Evolutionary conservation across 2,113 vertebrate genomes (phyloP).

Genomic region (Physeter macrocephalus): DNA sequence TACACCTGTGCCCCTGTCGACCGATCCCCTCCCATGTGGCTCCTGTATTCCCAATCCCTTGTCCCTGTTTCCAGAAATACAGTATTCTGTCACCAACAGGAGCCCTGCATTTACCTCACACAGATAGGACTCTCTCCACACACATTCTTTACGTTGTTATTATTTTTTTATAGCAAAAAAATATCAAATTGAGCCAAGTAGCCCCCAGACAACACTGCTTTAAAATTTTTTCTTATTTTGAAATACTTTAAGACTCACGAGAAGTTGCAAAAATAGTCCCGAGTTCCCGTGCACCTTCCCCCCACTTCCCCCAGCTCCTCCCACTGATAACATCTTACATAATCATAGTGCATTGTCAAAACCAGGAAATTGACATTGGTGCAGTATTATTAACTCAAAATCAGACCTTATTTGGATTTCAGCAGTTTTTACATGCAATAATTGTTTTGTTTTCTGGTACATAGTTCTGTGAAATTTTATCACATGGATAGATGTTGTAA

Average conservation of each 20-base stretch:
- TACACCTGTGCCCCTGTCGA: no score
- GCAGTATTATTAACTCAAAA: background rate
- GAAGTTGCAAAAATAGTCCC: constrained; percentile 47
- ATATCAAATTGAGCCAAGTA: background rate
- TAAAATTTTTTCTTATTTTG: background rate
- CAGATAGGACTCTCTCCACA: background rate
- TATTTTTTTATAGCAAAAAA: background rate
- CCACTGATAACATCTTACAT: constrained; percentile 35
- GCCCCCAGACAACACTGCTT: background rate
- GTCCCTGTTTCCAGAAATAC: background rate
- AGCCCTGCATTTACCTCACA: background rate
- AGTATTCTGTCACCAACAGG: background rate
- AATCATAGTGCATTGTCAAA: constrained; percentile 14
- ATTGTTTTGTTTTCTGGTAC: constrained; percentile 39
- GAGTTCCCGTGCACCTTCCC: constrained; percentile 19
- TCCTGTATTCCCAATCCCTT: background rate
- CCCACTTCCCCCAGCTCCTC: background rate
- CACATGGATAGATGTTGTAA: background rate
- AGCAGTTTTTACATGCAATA: background rate
- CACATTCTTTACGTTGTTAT: background rate
- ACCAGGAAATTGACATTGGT: background rate
- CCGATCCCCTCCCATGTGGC: background rate
- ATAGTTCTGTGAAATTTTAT: background rate
- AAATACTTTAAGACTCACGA: constrained; percentile 16
- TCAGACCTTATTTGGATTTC: constrained; percentile 12